phyloP scores from a whole-genome alignment of 2,797 vertebrate genomes.

The Tragelaphus eurycerus region DNA sequence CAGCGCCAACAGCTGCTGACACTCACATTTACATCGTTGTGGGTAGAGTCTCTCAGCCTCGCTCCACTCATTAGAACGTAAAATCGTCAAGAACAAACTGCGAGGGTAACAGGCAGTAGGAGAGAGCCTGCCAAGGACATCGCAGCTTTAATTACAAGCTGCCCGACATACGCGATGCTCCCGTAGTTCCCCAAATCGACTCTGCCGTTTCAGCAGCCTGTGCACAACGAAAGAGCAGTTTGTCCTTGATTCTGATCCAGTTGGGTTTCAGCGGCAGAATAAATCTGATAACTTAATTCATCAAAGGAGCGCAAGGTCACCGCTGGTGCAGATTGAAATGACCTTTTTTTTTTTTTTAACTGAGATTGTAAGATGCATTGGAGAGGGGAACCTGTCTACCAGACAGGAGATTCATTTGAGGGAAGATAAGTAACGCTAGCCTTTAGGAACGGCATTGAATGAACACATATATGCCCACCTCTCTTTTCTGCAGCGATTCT shows the following conservation, averaged over 20 bases:
- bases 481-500: background rate
- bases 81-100: no score
- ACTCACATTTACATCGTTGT: rapidly evolving
- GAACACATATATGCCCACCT: rapidly evolving
- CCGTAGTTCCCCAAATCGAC: rapidly evolving
- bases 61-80: rapidly evolving
- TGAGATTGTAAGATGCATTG: background rate
- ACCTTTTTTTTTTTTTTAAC: background rate
- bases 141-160: background rate
- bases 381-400: rapidly evolving
- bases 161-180: rapidly evolving
- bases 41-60: background rate
- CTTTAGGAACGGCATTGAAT: rapidly evolving
- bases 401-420: background rate
- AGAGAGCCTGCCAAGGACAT: background rate
- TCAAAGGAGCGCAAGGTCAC: background rate
- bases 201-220: background rate
- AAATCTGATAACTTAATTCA: background rate
- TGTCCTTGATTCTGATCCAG: rapidly evolving
- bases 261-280: no score
- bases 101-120: background rate
- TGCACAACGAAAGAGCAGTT: background rate
- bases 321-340: rapidly evolving
- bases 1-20: rapidly evolving
- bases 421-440: rapidly evolving